Conservation (phyloP, 2,797 vertebrate species). For the Peromyscus nudipes region DNA sequence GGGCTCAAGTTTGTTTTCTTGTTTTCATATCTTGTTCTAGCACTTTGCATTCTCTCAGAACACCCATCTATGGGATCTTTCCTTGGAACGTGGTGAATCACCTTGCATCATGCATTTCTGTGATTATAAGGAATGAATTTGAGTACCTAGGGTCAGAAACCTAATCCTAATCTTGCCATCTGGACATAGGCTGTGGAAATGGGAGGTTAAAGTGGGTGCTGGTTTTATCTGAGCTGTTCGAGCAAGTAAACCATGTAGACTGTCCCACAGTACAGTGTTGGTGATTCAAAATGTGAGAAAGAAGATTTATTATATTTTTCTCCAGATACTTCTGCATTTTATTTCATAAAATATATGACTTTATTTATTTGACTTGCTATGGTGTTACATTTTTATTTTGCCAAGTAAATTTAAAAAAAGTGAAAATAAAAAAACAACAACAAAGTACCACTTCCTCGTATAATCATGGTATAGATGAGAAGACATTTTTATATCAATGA, state of each 20-base stretch:
- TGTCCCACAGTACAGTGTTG: not conserved
- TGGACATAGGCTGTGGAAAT: not conserved
- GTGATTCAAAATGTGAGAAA: not conserved
- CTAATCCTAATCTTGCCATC: not conserved
- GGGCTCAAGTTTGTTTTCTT: not conserved
- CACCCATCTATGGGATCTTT: not conserved
- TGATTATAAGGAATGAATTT: not conserved
- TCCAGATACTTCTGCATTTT: not conserved
- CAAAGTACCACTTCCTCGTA: no score
- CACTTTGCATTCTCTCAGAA: not conserved
- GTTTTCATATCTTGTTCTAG: not conserved
- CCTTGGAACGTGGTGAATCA: not conserved
- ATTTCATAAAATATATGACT: not conserved
- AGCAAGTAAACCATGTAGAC: not conserved
- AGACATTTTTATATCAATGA: not conserved
- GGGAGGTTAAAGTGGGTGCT: not conserved
- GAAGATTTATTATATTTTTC: not conserved
- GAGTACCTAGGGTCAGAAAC: not conserved
- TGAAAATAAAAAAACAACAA: not conserved
- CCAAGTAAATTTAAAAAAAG: not conserved
- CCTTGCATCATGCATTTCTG: not conserved
- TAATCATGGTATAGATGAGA: not conserved
- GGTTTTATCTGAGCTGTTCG: not conserved
- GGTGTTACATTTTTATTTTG: not conserved
- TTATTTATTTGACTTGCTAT: not conserved